A percentile compares a stretch with the other conserved stretches of the same genome.
These are phyloP conservation scores for Halcyon malimbica DNA, from an alignment of 2,113 vertebrate species.

Conservation along the genomic window DNA sequence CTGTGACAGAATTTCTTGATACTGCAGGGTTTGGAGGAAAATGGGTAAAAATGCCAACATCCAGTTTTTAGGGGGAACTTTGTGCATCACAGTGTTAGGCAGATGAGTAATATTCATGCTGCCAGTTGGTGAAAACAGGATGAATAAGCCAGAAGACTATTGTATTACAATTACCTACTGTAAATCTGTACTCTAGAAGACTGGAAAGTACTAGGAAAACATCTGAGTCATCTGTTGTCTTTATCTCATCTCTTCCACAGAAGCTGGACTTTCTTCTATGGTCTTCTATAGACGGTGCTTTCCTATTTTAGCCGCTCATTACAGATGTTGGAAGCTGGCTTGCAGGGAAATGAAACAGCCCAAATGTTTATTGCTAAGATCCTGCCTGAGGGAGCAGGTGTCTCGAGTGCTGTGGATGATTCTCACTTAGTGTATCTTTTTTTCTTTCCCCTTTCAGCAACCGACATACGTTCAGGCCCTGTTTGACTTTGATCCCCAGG, in stretches of 20 bases:
- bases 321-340: not conserved
- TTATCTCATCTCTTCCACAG: not conserved
- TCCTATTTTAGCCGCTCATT: not conserved
- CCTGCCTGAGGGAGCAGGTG: not conserved
- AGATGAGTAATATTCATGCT: not conserved
- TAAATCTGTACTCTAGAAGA: not conserved
- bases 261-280: not conserved
- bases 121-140: not conserved
- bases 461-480: slow-evolving; percentile 95
- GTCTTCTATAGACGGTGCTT: not conserved
- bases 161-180: not conserved
- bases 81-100: not conserved
- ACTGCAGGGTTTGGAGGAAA: not conserved
- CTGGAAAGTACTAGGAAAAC: not conserved
- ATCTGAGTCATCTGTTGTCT: not conserved
- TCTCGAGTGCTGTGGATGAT: not conserved
- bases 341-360: not conserved
- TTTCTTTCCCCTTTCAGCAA: slow-evolving; percentile 75
- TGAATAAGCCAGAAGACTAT: not conserved
- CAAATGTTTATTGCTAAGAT: not conserved
- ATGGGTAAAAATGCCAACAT: not conserved
- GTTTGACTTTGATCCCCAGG: slow-evolving; percentile 98
- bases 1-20: not conserved
- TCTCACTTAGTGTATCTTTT: not conserved
- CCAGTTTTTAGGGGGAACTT: not conserved